phyloP scores from a whole-genome alignment of 1,140 invertebrate genomes.

The Ylistrum balloti region DNA sequence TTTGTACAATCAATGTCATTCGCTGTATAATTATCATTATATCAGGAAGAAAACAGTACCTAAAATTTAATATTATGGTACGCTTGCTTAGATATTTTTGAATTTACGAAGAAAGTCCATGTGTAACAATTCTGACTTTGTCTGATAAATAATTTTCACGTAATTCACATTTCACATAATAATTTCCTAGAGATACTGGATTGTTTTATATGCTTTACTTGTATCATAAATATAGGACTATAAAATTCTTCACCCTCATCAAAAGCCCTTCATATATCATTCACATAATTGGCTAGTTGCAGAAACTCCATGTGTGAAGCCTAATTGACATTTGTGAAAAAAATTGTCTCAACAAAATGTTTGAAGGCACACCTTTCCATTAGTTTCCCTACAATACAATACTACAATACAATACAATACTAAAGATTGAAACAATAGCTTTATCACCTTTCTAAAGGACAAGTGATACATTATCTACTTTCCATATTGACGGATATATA shows the following conservation, averaged over 20 bases:
- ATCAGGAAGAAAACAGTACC: no score
- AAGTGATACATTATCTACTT: slow-evolving; percentile 43
- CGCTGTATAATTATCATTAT: no score
- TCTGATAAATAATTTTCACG: no score
- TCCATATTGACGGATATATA: slow-evolving; percentile 43
- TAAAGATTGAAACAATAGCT: not conserved
- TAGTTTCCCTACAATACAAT: slow-evolving; percentile 40
- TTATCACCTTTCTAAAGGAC: slow-evolving; percentile 42
- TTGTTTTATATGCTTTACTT: not conserved
- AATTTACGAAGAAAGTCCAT: no score
- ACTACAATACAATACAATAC: slow-evolving; percentile 44
- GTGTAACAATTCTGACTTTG: no score
- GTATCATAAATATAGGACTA: not conserved
- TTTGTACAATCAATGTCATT: no score
- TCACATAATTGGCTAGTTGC: slow-evolving; percentile 43
- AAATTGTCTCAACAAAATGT: not conserved
- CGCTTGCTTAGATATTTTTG: no score
- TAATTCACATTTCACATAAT: no score
- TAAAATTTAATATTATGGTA: no score
- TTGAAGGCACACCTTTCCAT: slow-evolving; percentile 52
- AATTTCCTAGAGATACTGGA: no score
- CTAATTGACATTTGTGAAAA: slow-evolving; percentile 34
- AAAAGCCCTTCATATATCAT: not conserved
- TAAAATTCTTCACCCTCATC: not conserved
- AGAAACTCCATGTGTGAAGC: slow-evolving; percentile 42